These are phyloP conservation scores for Rhinopomastus cyanomelas DNA, from an alignment of 2,113 vertebrate species.

Conservation along the genomic window DNA sequence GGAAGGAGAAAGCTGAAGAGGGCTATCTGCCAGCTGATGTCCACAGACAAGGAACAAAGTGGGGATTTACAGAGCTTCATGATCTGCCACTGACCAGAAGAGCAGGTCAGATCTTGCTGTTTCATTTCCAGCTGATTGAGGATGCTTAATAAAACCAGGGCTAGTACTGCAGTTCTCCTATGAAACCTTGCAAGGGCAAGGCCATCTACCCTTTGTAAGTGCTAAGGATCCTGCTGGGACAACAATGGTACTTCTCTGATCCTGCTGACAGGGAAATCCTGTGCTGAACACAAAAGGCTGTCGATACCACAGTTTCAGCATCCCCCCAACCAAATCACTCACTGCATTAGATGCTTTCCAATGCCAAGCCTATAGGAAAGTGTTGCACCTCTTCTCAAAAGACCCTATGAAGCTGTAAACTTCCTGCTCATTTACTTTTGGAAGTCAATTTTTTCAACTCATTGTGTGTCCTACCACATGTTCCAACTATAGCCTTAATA, in stretches of 20 bases:
- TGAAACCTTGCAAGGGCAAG: neutral
- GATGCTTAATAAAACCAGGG: neutral
- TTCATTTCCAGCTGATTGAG: slow-evolving; percentile 7
- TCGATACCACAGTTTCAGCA: slow-evolving; percentile 1
- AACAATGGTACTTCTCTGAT: neutral
- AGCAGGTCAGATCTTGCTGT: neutral
- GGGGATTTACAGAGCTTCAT: neutral
- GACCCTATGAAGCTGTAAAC: neutral
- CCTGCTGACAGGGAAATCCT: slow-evolving; percentile 12
- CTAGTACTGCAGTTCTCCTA: neutral
- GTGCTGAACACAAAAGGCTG: slow-evolving; percentile 13
- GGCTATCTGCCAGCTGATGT: neutral
- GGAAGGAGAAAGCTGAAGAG: neutral
- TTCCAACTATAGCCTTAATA: slow-evolving; percentile 30
- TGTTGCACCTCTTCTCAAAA: slow-evolving; percentile 1
- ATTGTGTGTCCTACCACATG: slow-evolving; percentile 15
- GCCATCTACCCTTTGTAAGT: neutral
- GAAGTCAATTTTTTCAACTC: neutral
- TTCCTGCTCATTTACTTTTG: neutral
- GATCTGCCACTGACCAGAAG: neutral
- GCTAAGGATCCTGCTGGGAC: neutral
- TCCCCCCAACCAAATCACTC: neutral
- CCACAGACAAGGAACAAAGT: neutral
- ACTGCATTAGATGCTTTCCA: neutral
- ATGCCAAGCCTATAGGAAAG: neutral